Evolutionary conservation across 2,888 invertebrate species (phyloP), one percentile per base, ranked within the genome.

Genomic region (Morpho deidamia): DNA sequence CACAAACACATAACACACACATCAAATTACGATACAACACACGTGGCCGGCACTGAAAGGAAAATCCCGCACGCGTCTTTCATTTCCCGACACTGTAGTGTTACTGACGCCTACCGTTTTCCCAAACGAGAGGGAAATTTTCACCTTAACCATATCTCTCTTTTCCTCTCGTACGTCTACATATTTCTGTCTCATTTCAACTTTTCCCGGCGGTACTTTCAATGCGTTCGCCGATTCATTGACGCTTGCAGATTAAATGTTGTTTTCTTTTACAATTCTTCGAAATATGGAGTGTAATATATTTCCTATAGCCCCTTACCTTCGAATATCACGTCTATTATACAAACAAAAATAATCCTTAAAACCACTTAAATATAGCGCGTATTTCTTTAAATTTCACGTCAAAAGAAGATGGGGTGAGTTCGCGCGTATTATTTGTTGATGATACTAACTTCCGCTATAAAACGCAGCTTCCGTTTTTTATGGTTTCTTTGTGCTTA

Each of bases 51-150:
- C 49, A 51, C 44, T 50, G 37, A 41, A 58, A 52, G 40, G 9
- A 44, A 48, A 49, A 52, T 42, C 14, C 58, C 48, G 51, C 57
- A 53, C 62, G 62, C 69, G 69, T 63, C 70, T 66, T 57, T 59
- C 52, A 56, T 53, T 53, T 68, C 59, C 69, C 70, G 68, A 69
- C 77, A 75, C 75, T 72, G 71, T 49, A 64, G 64, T 64, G 66
- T 60, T 71, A 82, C 82, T 81, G 77, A 65, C 71, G 70, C 69
- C 71, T 41, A 47, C 53, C 58, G 65, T 68, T 70, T 74, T 70
- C 72, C 76, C 81, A 73, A 82, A 78, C 81, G 84, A 85, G 81
- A 87, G 85, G 80, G 85, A 87, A 87, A 86, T 70, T 77, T 70
- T 69, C 79, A 81, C 74, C 61, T 60, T 49, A 42, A 48, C 51